phyloP scores from a whole-genome alignment of 1,140 invertebrate genomes.

The Aphelenchoides avenae region DNA sequence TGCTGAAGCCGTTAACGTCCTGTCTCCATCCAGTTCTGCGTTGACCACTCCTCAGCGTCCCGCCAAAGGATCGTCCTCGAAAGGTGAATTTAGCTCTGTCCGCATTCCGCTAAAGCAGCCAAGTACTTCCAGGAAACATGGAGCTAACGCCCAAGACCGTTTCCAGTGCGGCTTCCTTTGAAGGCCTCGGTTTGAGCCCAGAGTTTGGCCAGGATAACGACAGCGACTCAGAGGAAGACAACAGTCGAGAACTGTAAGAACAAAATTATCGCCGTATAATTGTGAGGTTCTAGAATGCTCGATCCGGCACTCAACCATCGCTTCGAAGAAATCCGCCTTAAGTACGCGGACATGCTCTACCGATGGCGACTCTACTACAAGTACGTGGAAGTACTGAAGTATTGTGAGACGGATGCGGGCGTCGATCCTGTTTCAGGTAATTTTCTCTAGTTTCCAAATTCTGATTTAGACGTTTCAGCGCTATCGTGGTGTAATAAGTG shows the following conservation, averaged over 20 bases:
- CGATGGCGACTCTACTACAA: conserved; percentile 27
- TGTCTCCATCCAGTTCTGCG: too few species aligned
- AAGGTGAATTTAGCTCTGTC: too few species aligned
- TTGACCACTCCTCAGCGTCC: too few species aligned
- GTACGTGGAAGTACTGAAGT: conserved; percentile 28
- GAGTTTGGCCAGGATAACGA: too few species aligned
- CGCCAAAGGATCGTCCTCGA: too few species aligned
- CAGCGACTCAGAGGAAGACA: neutral
- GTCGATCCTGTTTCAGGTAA: conserved; percentile 9
- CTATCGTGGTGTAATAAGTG: conserved; percentile 23
- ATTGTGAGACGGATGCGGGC: conserved; percentile 21
- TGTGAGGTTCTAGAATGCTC: conserved; percentile 19
- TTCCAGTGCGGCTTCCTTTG: too few species aligned
- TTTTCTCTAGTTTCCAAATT: neutral
- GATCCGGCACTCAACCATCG: conserved; percentile 13
- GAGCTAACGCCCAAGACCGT: too few species aligned
- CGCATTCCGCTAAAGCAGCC: too few species aligned
- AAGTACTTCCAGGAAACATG: too few species aligned
- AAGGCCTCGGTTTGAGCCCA: too few species aligned
- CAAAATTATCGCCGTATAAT: too few species aligned
- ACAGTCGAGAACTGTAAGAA: neutral
- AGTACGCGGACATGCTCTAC: conserved; percentile 25
- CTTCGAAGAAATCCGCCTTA: conserved; percentile 15
- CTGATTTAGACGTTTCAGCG: conserved; percentile 11
- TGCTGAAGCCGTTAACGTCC: too few species aligned